Percentiles rank a stretch among this genome's conserved stretches.
Conservation (phyloP, 2,113 vertebrate genomes). For the Saguinus imperator region DNA sequence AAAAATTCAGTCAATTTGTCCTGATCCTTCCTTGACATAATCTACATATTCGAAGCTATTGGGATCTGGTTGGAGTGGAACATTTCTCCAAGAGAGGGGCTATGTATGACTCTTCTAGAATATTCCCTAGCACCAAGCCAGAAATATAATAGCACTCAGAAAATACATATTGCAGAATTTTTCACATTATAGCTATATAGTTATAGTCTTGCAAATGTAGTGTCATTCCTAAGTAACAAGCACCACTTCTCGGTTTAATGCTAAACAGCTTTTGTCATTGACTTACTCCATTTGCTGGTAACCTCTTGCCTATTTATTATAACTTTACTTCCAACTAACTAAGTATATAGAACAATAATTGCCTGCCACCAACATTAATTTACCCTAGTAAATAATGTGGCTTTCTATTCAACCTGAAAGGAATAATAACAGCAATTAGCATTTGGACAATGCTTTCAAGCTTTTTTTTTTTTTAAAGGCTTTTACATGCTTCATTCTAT, state of each 20-base stretch:
- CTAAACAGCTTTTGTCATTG: background rate
- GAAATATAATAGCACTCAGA: background rate
- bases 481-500: slow-evolving; percentile 37
- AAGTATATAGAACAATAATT: slow-evolving; percentile 4
- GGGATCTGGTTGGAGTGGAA: background rate
- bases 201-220: background rate
- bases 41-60: slow-evolving; percentile 15
- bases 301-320: slow-evolving; percentile 46
- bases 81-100: background rate
- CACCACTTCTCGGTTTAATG: background rate
- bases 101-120: slow-evolving; percentile 26
- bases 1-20: slow-evolving; percentile 54
- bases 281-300: background rate
- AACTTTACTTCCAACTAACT: slow-evolving; percentile 37
- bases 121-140: background rate
- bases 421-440: slow-evolving; percentile 57
- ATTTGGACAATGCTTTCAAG: slow-evolving; percentile 45
- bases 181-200: background rate
- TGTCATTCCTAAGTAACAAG: background rate
- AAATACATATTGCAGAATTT: background rate
- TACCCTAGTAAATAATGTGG: background rate
- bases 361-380: slow-evolving; percentile 20
- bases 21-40: slow-evolving; percentile 39
- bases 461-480: slow-evolving; percentile 31
- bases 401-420: slow-evolving; percentile 55